phyloP scores from a whole-genome alignment of 2,797 vertebrate genomes.

The Sebastiscus tertius region DNA sequence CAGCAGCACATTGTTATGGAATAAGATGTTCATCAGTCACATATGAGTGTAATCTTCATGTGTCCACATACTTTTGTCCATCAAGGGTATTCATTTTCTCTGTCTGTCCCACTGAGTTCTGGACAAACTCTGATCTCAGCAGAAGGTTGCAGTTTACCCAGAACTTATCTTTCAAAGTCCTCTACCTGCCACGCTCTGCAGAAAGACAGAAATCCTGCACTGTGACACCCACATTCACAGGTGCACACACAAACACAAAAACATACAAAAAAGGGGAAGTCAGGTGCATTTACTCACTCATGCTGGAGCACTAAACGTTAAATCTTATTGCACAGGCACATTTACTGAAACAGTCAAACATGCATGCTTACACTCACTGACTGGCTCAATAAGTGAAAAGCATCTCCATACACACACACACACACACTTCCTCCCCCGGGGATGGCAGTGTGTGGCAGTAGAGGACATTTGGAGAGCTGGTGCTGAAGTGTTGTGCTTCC shows the following conservation, averaged over 20 bases:
- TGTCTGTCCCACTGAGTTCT: neutral
- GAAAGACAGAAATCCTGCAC: constrained; percentile 13
- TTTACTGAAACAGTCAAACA: constrained; percentile 8
- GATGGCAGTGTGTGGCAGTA: constrained; percentile 51
- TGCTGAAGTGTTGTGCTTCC: constrained; percentile 48
- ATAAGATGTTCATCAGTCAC: neutral
- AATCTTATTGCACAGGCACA: constrained; percentile 3
- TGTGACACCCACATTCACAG: neutral
- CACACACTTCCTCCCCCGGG: neutral
- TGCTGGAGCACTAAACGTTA: neutral
- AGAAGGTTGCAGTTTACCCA: constrained; percentile 29
- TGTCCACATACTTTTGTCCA: neutral
- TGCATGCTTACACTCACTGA: neutral
- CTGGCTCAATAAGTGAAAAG: neutral
- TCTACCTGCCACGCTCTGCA: constrained; percentile 15
- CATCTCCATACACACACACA: neutral
- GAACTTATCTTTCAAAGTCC: constrained; percentile 39
- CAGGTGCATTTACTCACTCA: neutral
- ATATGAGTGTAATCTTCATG: neutral
- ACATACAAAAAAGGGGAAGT: neutral
- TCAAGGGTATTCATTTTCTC: neutral
- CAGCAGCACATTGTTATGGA: neutral
- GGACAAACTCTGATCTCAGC: constrained; percentile 24
- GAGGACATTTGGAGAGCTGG: constrained; percentile 64
- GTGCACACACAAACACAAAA: neutral